Conservation (phyloP, 2,113 vertebrate species). For the Taxidea taxus region DNA sequence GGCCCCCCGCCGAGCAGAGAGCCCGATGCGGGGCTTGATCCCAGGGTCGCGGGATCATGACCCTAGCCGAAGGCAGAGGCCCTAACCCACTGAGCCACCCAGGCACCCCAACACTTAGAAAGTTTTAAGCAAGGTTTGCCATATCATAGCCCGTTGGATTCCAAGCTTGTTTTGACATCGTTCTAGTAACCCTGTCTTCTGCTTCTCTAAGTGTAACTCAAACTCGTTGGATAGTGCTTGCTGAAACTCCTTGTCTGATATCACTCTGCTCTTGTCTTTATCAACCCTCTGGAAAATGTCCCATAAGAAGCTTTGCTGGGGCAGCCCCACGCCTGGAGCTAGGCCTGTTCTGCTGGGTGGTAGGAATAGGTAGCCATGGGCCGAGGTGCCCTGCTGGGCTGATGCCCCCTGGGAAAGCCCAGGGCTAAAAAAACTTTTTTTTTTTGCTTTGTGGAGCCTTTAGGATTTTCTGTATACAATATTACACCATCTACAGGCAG, state of each 20-base stretch:
- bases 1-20: no score
- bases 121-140: no score
- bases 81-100: no score
- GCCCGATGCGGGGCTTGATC: no score
- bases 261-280: constrained; percentile 95
- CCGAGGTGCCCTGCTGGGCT: not conserved
- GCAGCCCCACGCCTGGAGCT: constrained; percentile 61
- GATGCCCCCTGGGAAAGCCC: not conserved
- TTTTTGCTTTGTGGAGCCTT: not conserved
- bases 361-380: constrained; percentile 68
- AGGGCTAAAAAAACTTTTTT: no score
- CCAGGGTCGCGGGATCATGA: no score
- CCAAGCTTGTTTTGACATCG: no score
- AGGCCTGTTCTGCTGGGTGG: constrained; percentile 40
- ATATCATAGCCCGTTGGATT: no score
- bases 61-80: no score
- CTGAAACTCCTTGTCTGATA: constrained; percentile 96
- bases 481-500: not conserved
- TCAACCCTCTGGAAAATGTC: constrained; percentile 92
- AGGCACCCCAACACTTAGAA: no score
- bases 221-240: constrained; percentile 94
- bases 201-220: no score
- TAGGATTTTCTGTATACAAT: not conserved
- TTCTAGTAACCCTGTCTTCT: no score
- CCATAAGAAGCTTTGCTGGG: constrained; percentile 82